These are phyloP conservation scores for Lepeophtheirus salmonis DNA, from an alignment of 1,140 invertebrate genomes.

Conservation along the genomic window DNA sequence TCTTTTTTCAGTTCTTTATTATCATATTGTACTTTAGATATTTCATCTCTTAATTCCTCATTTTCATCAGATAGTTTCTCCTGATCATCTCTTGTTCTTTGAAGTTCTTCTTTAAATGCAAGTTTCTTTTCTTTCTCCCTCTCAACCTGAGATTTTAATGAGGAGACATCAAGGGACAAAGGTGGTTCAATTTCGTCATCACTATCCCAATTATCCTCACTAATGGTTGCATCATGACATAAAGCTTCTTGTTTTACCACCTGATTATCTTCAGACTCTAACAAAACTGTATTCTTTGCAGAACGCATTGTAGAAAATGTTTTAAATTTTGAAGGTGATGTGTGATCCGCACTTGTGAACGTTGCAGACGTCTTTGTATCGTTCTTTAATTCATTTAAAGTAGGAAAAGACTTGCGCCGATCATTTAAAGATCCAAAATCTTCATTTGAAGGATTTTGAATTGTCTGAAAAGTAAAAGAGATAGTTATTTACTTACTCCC, in stretches of 20 bases:
- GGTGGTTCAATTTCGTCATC: neutral
- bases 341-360: neutral
- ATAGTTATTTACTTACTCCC: too few species aligned
- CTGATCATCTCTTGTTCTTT: neutral
- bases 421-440: neutral
- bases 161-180: neutral
- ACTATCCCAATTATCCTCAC: neutral
- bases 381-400: neutral
- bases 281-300: neutral
- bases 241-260: neutral
- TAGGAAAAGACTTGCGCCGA: neutral
- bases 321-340: neutral
- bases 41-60: neutral
- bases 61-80: neutral
- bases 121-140: neutral
- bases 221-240: neutral
- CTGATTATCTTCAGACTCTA: neutral
- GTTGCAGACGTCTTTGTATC: neutral
- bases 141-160: neutral
- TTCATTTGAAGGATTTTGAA: neutral
- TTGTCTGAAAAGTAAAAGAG: neutral
- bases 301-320: neutral
- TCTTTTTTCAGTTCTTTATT: neutral
- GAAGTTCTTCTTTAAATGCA: neutral
- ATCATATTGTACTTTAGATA: neutral